Evolutionary conservation across 2,888 invertebrate genomes (phyloP).

Genomic region (Autographa gamma): DNA sequence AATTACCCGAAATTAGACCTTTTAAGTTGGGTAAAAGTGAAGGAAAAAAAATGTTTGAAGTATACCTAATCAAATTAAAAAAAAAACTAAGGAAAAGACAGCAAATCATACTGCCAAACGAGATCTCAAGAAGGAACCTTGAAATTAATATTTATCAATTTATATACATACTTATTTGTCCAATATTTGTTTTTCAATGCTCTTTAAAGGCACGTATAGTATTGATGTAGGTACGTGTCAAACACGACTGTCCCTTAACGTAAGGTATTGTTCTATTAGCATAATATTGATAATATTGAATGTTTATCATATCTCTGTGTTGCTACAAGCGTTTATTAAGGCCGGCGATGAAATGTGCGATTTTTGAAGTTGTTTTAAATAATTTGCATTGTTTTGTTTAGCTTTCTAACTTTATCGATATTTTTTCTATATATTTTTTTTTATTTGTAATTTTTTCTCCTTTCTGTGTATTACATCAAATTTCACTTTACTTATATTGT

Average conservation of each 20-base stretch:
- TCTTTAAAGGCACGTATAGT: conserved; percentile 39
- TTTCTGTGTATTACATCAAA: too few relatives aligned
- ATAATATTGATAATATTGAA: conserved; percentile 60
- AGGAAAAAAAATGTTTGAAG: too few relatives aligned
- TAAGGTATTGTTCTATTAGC: conserved; percentile 49
- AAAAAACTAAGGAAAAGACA: background rate
- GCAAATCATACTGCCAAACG: background rate
- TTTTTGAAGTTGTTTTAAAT: background rate
- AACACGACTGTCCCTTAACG: conserved; percentile 51
- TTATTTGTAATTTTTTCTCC: too few relatives aligned
- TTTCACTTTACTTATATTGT: too few relatives aligned
- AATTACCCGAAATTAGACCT: background rate
- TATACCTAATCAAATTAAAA: too few relatives aligned
- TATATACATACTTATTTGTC: too few relatives aligned
- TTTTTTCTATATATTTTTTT: too few relatives aligned
- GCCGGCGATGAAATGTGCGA: conserved; percentile 19
- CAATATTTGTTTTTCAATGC: conserved; percentile 24
- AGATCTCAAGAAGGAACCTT: background rate
- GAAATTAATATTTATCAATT: background rate
- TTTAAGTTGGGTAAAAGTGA: too few relatives aligned
- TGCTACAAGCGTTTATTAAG: conserved; percentile 49
- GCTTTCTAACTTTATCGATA: too few relatives aligned
- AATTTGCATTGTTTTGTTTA: background rate
- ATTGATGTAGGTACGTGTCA: conserved; percentile 54
- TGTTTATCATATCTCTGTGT: conserved; percentile 61